phyloP scores from a whole-genome alignment of 2,888 invertebrate genomes.

The Drosophila subquinaria region DNA sequence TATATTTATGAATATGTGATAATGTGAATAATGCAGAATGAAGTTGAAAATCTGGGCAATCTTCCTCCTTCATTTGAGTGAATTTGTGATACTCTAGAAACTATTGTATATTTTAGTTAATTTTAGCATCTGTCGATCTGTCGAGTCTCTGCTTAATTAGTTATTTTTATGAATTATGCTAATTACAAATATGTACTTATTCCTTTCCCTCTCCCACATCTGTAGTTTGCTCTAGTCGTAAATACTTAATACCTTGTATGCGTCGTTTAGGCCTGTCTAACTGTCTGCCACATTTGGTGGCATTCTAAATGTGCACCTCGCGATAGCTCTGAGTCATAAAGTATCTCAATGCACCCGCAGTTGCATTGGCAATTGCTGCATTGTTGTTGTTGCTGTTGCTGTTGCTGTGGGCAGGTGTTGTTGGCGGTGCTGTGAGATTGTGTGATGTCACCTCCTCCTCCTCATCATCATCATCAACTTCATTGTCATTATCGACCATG shows the following conservation, averaged over 20 bases:
- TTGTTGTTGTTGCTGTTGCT: slow-evolving; percentile 34
- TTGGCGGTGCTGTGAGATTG: slow-evolving; percentile 57
- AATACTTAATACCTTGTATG: slow-evolving; percentile 74
- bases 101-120: slow-evolving; percentile 39
- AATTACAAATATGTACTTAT: slow-evolving; percentile 36
- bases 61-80: background rate
- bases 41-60: slow-evolving; percentile 9
- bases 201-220: slow-evolving; percentile 1
- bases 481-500: slow-evolving; percentile 45
- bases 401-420: slow-evolving; percentile 64
- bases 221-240: slow-evolving; percentile 32
- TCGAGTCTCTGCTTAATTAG: slow-evolving; percentile 10
- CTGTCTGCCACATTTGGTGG: slow-evolving; percentile 18
- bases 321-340: slow-evolving; percentile 77
- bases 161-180: slow-evolving; percentile 47
- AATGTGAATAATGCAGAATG: slow-evolving; percentile 40
- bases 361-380: slow-evolving; percentile 59
- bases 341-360: slow-evolving; percentile 71
- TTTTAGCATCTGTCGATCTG: background rate
- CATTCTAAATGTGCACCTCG: slow-evolving; percentile 76
- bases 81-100: slow-evolving; percentile 20
- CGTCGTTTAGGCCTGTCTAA: slow-evolving; percentile 69
- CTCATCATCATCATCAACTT: slow-evolving; percentile 18
- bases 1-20: slow-evolving; percentile 35
- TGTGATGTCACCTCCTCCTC: slow-evolving; percentile 22